Base-by-base conservation (phyloP, 2,797 vertebrate genomes). In the Thripadectes ignobilis region DNA sequence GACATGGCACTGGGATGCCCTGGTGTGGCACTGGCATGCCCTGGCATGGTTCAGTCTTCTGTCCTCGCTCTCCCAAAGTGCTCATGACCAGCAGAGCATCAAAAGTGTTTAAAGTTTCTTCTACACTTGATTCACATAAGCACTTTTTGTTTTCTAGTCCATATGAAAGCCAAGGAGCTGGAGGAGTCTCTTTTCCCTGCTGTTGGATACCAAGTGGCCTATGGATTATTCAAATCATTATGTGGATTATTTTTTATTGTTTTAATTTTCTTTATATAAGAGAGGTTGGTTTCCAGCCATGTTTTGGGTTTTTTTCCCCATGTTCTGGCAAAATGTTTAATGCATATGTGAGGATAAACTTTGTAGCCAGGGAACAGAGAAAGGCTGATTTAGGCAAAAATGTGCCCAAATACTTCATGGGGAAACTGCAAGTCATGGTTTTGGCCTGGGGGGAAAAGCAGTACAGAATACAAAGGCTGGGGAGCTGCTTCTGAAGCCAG, bases 321-420 rank as follows among this genome's bases (percentile, higher is more conserved):
- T 49, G 17, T 46, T 65, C 34, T 61, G 52, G 18, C 12, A 59
- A 74, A 58, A 67, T 20, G 2, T 43, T 78, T 49, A 26, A 46
- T 8, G 19, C 14, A 12, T 1, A 0, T 6, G 8, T 12, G 21
- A 84, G 23, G 21, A 45, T 29, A 30, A 54, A 54, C 9, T 23
- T 30, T 36, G 39, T 20, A 80, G 49, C 34, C 34, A 27, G 24
- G 29, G 15, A 76, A 46, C 20, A 43, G 10, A 51, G 12, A 39
- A 65, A 26, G 48, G 27, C 17, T 16, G 29, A 32, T 48, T 46
- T 4, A 46, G 34, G 18, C 16, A 46, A 61, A 91, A 79, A 51
- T 3, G 30, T 1, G 1, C n/a, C 48, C 9, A 1, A 63, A 29
- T 8, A 7, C 26, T 48, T 61, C 3, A 22, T 0, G n/a, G 18